Evolutionary conservation across 2,888 invertebrate species (phyloP).

Genomic region (Monoplex corrugatus): DNA sequence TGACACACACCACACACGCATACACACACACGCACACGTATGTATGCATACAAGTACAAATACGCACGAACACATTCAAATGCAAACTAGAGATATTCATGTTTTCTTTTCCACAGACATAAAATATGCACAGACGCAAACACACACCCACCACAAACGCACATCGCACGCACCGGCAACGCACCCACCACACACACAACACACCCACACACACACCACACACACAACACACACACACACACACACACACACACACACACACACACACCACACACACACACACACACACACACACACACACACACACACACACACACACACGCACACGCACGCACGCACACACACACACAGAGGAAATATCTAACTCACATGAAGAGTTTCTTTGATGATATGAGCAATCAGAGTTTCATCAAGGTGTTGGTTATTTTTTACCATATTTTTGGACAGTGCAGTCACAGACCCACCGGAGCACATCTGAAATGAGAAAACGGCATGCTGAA

Average conservation of each 20-base stretch:
- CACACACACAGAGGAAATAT: not conserved
- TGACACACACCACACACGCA: not conserved
- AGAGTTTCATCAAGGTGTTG: slow-evolving; percentile 92
- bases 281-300: no score
- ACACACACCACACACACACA: no score
- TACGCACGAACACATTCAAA: not conserved
- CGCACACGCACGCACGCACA: not conserved
- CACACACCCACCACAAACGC: not conserved
- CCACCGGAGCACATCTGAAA: slow-evolving; percentile 93
- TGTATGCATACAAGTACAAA: not conserved
- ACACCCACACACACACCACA: not conserved
- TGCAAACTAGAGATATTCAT: no score
- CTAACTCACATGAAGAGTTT: slow-evolving; percentile 89
- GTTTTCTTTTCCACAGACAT: not conserved
- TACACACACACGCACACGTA: not conserved
- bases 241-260: not conserved
- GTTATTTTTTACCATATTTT: slow-evolving; percentile 87
- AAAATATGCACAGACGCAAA: not conserved
- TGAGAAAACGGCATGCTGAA: no score
- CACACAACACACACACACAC: not conserved
- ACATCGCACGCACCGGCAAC: not conserved
- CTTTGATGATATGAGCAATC: slow-evolving; percentile 93
- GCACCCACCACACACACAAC: not conserved
- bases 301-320: not conserved
- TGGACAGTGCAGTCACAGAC: slow-evolving; percentile 90